Conservation (phyloP, 2,888 invertebrate genomes). For the Rhingia campestris region DNA sequence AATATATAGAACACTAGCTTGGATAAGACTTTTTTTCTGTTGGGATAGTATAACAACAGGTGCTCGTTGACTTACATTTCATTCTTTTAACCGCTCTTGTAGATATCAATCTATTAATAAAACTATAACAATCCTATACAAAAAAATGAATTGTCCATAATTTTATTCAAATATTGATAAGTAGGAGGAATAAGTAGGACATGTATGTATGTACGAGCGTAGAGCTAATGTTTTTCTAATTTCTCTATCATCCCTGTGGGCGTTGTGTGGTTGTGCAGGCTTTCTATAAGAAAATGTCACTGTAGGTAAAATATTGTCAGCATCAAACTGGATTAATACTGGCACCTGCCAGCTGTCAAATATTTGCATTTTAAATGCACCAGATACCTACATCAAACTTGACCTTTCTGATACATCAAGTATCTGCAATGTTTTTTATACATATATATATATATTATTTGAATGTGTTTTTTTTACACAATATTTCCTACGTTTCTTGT, state of each 20-base stretch:
- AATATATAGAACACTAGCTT: neutral
- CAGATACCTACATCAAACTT: neutral
- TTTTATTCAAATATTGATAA: conserved; percentile 2
- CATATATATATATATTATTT: neutral
- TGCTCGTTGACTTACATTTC: conserved; percentile 24
- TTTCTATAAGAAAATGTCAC: neutral
- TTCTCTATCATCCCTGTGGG: conserved; percentile 18
- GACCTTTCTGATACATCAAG: neutral
- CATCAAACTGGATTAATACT: neutral
- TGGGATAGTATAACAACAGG: conserved; percentile 58
- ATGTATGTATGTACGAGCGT: neutral
- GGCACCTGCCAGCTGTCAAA: neutral
- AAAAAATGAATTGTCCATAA: neutral
- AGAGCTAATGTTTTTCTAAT: neutral
- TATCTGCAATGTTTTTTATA: neutral
- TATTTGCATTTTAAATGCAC: neutral
- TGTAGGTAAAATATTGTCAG: neutral
- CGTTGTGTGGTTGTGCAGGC: neutral
- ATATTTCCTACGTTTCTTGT: no score
- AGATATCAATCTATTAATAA: conserved; percentile 43
- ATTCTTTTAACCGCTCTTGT: conserved; percentile 42
- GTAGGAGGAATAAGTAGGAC: conserved; percentile 6
- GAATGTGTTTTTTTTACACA: no score
- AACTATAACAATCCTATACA: conserved; percentile 12
- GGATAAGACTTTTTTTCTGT: conserved; percentile 9